Base-by-base conservation (phyloP, 1,140 invertebrate genomes). In the Drosophila pruinosa region DNA sequence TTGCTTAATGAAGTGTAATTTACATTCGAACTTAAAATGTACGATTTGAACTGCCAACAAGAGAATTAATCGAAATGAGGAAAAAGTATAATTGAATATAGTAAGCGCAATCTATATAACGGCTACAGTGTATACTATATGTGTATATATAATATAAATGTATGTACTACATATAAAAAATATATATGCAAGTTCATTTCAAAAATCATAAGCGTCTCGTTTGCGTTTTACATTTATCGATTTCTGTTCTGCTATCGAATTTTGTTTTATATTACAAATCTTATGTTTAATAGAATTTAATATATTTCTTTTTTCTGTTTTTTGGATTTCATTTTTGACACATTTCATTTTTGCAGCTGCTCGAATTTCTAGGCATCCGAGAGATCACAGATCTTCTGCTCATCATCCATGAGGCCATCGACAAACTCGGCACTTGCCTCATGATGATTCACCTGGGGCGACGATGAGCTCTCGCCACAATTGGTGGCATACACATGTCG, bases 401-500 rank as follows among this genome's bases (percentile, higher is more conserved):
- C 82, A 24, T 90, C 89, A 12, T 89, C 89, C 71, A 89, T 75
- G 0, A 90, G 71, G 0, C 59, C 79, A 7, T 90, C 89, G 14
- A 85, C 72, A 57, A 70, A 70, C 17, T 89, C 79, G 19, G 53
- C 75, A 10, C 53, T 59, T 4, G 82, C 68, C 54, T 91, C 89
- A 45, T 83, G 75, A 34, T 89, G 89, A 56, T 90, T 86, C 19
- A 90, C 89, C 65, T 91, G 89, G 36, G 88, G 83, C 63, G 90
- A 91, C 5, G 85, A 91, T 22, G 78, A 83, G 57, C 88, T 89
- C 58, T 91, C 90, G 34, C 89, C 89, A 63, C 90, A 91, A 21
- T 91, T 91, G 15, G 90, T 91, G 47, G 90, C 90, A 64, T 91
- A 91, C 7, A 91, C 90, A 76, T 91, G 90, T 5, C 77, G 85